These are phyloP conservation scores for Stictonetta naevosa DNA, from an alignment of 2,113 vertebrate genomes.

Conservation along the genomic window DNA sequence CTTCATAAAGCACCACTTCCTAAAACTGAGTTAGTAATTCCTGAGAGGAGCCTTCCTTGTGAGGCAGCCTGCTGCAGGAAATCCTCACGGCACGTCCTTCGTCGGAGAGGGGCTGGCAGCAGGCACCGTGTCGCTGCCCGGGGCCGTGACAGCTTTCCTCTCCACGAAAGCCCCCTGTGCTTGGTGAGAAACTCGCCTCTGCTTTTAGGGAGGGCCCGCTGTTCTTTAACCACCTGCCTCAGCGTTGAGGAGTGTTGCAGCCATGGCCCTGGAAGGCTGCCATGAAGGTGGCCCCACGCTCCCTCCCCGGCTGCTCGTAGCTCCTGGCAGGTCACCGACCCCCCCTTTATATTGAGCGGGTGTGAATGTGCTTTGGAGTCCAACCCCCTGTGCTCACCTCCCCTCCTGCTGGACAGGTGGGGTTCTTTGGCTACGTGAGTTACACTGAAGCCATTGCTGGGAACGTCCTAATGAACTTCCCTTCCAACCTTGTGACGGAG, in stretches of 20 bases:
- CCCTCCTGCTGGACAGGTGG: slow-evolving; percentile 81
- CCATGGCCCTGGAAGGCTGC: not conserved
- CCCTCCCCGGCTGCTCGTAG: not conserved
- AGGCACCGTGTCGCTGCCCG: not conserved
- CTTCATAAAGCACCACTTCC: not conserved
- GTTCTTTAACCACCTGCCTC: fast-evolving
- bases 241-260: not conserved
- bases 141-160: not conserved
- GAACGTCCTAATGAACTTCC: slow-evolving; percentile 97
- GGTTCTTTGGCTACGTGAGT: slow-evolving; percentile 97
- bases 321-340: fast-evolving
- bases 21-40: slow-evolving; percentile 30
- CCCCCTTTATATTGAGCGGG: not conserved
- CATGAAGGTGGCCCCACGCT: not conserved
- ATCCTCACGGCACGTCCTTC: not conserved
- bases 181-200: not conserved
- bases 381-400: not conserved
- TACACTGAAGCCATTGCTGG: slow-evolving; percentile 93
- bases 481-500: slow-evolving; percentile 95
- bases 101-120: not conserved
- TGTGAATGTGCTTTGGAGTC: not conserved
- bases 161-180: not conserved
- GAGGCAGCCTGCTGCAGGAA: not conserved
- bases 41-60: not conserved
- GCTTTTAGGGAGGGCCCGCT: not conserved